These are phyloP conservation scores for Amaurobius ferox DNA, from an alignment of 2,888 invertebrate genomes.

Conservation along the genomic window DNA sequence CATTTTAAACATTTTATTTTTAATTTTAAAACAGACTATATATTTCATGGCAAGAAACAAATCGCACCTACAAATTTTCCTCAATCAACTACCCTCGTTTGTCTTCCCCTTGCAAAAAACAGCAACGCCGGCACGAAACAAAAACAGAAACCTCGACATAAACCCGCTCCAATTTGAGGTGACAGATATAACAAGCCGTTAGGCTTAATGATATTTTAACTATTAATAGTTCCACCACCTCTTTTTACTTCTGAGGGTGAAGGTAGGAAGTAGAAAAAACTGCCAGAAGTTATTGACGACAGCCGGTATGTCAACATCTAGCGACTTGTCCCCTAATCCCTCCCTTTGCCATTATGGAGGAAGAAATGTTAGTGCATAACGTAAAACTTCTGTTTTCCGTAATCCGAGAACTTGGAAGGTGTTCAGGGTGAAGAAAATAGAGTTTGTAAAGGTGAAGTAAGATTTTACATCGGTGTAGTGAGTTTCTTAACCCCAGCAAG, in stretches of 20 bases:
- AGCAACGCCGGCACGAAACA: neutral
- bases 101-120: neutral
- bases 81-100: too few species aligned
- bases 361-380: neutral
- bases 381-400: neutral
- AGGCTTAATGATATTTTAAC: slow-evolving; percentile 29
- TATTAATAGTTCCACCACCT: slow-evolving; percentile 50
- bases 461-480: neutral
- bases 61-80: too few species aligned
- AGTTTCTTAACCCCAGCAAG: neutral
- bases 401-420: neutral
- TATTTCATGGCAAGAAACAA: too few species aligned
- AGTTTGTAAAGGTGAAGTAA: neutral
- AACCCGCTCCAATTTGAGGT: slow-evolving; percentile 42
- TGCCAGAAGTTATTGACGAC: slow-evolving; percentile 29
- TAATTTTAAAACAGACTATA: too few species aligned
- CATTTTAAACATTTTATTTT: too few species aligned
- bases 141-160: slow-evolving; percentile 37
- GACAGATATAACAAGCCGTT: slow-evolving; percentile 38
- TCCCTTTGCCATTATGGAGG: neutral
- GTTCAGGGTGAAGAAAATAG: neutral
- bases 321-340: neutral
- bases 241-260: neutral
- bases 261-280: slow-evolving; percentile 3
- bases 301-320: slow-evolving; percentile 50